Percentiles rank a stretch among this genome's conserved stretches.
These are phyloP conservation scores for Leptinotarsa defecta DNA, from an alignment of 1,140 invertebrate genomes.

Conservation along the genomic window DNA sequence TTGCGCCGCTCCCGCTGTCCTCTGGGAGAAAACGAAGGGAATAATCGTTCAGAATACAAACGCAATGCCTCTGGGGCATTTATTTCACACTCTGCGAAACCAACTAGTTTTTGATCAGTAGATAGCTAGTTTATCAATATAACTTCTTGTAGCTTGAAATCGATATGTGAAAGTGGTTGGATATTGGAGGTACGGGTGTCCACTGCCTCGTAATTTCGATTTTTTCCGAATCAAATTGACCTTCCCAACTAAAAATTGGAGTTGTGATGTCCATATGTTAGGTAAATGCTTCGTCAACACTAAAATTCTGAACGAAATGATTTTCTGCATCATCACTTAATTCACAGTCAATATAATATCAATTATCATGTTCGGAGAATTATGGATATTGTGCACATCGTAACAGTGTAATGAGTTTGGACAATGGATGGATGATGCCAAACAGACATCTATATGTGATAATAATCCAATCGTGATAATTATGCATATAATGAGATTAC, in stretches of 20 bases:
- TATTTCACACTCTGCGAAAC: slow-evolving; percentile 7
- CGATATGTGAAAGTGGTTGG: too few species aligned
- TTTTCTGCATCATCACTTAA: not conserved
- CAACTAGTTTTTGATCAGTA: not conserved
- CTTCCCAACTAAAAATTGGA: too few species aligned
- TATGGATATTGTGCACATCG: not conserved
- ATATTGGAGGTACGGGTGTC: too few species aligned
- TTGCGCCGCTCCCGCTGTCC: slow-evolving; percentile 8
- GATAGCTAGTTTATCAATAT: not conserved
- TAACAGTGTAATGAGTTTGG: slow-evolving; percentile 8
- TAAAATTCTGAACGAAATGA: not conserved
- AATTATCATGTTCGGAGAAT: not conserved
- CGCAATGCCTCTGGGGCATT: not conserved
- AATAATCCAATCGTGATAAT: slow-evolving; percentile 9
- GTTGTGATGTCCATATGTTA: too few species aligned
- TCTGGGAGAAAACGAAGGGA: slow-evolving; percentile 2
- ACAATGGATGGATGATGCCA: slow-evolving; percentile 12
- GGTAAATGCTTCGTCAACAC: too few species aligned
- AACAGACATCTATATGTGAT: slow-evolving; percentile 11
- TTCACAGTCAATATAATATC: not conserved
- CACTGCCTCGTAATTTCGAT: too few species aligned
- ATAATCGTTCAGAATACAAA: slow-evolving; percentile 8
- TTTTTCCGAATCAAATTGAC: too few species aligned
- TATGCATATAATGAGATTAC: slow-evolving; percentile 16
- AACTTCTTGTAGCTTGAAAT: not conserved